These are phyloP conservation scores for Diceros bicornis DNA, from an alignment of 2,797 vertebrate species.

Conservation along the genomic window DNA sequence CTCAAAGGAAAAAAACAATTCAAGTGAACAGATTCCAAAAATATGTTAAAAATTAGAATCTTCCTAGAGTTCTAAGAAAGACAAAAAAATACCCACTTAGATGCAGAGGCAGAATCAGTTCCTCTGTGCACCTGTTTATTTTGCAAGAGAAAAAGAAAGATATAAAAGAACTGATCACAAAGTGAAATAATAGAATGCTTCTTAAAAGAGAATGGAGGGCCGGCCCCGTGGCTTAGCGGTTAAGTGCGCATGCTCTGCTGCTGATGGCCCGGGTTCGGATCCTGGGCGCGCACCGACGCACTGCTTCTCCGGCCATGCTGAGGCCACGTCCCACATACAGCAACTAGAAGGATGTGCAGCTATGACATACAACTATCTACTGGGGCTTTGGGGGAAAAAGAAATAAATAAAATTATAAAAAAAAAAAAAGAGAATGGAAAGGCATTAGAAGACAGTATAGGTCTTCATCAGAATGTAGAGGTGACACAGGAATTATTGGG, in stretches of 20 bases:
- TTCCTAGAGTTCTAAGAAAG: neutral
- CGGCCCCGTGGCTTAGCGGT: too few relatives aligned
- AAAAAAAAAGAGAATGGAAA: neutral
- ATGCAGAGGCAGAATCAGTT: neutral
- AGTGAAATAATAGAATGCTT: neutral
- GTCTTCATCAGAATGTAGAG: neutral
- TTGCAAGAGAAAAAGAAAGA: neutral
- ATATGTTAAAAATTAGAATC: neutral
- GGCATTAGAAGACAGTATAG: neutral
- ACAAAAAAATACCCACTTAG: neutral
- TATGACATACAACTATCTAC: too few relatives aligned
- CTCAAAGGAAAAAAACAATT: neutral
- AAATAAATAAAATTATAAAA: too few relatives aligned
- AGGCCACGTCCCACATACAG: too few relatives aligned
- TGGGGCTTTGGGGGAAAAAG: too few relatives aligned
- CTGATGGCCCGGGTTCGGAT: too few relatives aligned
- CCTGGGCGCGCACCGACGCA: too few relatives aligned
- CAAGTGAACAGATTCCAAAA: constrained; percentile 41
- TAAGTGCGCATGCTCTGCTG: too few relatives aligned
- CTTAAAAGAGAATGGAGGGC: neutral
- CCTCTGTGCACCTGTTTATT: neutral
- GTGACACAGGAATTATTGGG: neutral
- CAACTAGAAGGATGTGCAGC: too few relatives aligned
- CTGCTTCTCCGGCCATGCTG: too few relatives aligned
- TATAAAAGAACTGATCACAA: neutral